Percentiles rank a stretch among this genome's conserved stretches.
Evolutionary conservation across 2,797 vertebrate species (phyloP).

Genomic region (Sphenodon punctatus): DNA sequence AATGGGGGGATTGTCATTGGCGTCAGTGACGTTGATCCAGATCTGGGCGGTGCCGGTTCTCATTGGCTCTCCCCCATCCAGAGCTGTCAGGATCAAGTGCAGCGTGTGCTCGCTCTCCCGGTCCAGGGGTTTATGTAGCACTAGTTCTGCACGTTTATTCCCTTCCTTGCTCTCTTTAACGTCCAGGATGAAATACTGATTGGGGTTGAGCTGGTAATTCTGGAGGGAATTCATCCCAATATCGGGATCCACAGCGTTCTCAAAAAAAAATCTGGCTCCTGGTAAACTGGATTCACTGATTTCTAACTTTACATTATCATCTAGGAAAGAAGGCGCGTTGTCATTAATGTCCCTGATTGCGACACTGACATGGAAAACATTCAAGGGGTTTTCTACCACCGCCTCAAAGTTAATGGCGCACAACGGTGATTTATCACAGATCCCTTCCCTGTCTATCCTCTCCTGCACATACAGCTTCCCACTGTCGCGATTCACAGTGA

Average conservation of each 20-base stretch:
- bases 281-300: constrained; percentile 60
- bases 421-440: constrained; percentile 72
- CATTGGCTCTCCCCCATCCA: neutral
- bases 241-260: constrained; percentile 62
- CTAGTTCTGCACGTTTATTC: neutral
- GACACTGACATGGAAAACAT: constrained; percentile 72
- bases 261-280: constrained; percentile 47
- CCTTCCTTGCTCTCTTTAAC: neutral
- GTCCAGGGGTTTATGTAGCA: neutral
- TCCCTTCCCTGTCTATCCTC: constrained; percentile 72
- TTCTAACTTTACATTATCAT: constrained; percentile 67
- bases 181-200: neutral
- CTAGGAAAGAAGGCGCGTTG: constrained; percentile 68
- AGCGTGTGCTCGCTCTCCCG: neutral
- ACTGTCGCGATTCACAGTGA: constrained; percentile 69
- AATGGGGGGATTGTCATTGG: constrained; percentile 23
- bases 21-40: constrained; percentile 12
- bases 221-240: constrained; percentile 49
- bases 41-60: constrained; percentile 9
- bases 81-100: neutral
- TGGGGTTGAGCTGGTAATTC: constrained; percentile 22
- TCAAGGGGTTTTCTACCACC: constrained; percentile 80
- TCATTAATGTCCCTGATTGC: constrained; percentile 75
- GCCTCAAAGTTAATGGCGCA: constrained; percentile 81
- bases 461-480: constrained; percentile 17